Evolutionary conservation across 2,797 vertebrate species (phyloP), one percentile per base, ranked within the genome.

Genomic region (Kryptolebias ocellatus): DNA sequence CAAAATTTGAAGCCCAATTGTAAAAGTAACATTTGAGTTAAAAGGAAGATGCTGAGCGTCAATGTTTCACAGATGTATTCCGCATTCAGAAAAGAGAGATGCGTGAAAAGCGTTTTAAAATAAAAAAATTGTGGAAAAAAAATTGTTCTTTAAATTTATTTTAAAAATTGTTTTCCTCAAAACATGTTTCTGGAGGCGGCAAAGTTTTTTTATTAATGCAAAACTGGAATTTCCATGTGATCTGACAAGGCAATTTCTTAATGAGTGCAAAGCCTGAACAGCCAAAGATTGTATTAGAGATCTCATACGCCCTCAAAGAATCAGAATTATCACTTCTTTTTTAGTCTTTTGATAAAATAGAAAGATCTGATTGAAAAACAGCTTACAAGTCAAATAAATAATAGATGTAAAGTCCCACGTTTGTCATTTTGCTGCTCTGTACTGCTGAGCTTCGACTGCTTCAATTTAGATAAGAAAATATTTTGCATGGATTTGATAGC

Each of bases 401-500:
- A 83, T 69, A 80, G 74, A 84, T 83, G 68, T 86, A 86, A 83
- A 65, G 65, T 79, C 58, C 74, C 14, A 64, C 76, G 46, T 76
- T 80, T 80, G 68, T 80, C 60, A 74, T 79, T 80, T 81, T 56
- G 69, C 63, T 70, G 75, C 72, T 76, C 62, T 53, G 74, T 79
- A 76, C 70, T 17, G 50, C 72, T 72, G 73, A 77, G 80, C 80
- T 79, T 75, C 76, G 68, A 87, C 73, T 52, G 37, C 70, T 72
- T 81, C 59, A 80, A 73, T 88, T 85, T 78, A 87, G 83, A 89
- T 88, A 83, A 89, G 81, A 80, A 81, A 71, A 81, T 72, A 74
- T 87, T 83, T 83, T 76, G 56, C 9, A 60, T 80, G 60, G 57
- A 70, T 75, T 70, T 76, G 64, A 77, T 64, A 70, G 64, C 47